Evolutionary conservation across 2,888 invertebrate genomes (phyloP).

Genomic region (Glyphotaelius pellucidus): DNA sequence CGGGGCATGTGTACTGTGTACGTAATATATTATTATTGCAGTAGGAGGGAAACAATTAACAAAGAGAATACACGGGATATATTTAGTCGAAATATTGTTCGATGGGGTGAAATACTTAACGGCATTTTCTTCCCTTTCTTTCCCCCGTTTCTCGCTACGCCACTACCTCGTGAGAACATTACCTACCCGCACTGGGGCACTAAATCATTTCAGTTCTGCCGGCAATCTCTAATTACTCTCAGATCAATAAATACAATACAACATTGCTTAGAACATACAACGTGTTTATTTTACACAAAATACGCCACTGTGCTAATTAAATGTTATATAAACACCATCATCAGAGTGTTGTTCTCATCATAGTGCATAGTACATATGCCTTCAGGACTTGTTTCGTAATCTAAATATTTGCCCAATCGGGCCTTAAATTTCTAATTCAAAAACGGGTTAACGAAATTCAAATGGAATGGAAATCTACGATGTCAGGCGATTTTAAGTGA

Average conservation of each 20-base stretch:
- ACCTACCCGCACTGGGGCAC: neutral
- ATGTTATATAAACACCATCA: neutral
- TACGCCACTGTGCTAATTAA: too few species aligned
- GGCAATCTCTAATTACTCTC: conserved; percentile 2
- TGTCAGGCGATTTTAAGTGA: too few species aligned
- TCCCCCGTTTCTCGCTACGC: neutral
- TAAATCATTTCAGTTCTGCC: neutral
- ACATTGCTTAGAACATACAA: neutral
- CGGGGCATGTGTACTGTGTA: conserved; percentile 61
- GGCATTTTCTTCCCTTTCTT: conserved; percentile 33
- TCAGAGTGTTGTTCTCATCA: too few species aligned
- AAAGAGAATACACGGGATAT: conserved; percentile 59
- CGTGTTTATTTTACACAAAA: too few species aligned
- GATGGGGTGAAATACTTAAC: conserved; percentile 55
- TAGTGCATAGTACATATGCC: too few species aligned
- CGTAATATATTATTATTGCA: conserved; percentile 63
- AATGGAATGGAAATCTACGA: too few species aligned
- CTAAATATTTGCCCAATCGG: too few species aligned
- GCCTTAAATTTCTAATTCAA: too few species aligned
- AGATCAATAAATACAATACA: neutral
- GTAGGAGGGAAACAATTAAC: conserved; percentile 64
- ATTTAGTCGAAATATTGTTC: conserved; percentile 61
- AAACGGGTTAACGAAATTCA: too few species aligned
- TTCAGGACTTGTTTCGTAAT: too few species aligned
- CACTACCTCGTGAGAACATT: conserved; percentile 18